Conservation (phyloP, 2,888 invertebrate species). For the Cerceris ruficornis region DNA sequence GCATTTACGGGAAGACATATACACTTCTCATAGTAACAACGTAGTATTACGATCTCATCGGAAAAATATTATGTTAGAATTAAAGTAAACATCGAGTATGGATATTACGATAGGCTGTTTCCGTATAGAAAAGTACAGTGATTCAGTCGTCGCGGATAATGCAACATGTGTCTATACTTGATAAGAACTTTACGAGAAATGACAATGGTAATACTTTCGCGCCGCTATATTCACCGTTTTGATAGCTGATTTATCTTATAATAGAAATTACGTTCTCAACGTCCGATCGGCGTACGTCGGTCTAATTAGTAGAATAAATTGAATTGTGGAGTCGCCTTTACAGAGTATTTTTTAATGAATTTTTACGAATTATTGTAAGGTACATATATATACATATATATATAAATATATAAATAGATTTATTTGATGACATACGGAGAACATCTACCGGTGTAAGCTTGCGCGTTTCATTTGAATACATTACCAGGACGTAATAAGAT, state of each 20-base stretch:
- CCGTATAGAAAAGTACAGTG: slow-evolving; percentile 17
- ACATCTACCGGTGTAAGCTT: too few relatives aligned
- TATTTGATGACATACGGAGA: too few relatives aligned
- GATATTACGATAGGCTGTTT: slow-evolving; percentile 64
- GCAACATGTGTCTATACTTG: slow-evolving; percentile 12
- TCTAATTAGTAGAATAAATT: slow-evolving; percentile 43
- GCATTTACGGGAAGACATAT: slow-evolving; percentile 32
- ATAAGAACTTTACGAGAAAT: neutral
- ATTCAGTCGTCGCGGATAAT: slow-evolving; percentile 24
- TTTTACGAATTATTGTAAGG: slow-evolving; percentile 38
- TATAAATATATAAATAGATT: too few relatives aligned
- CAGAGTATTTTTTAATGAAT: slow-evolving; percentile 52
- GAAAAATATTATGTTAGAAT: slow-evolving; percentile 66
- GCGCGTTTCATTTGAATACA: too few relatives aligned
- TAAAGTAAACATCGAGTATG: slow-evolving; percentile 61
- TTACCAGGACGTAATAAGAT: too few relatives aligned
- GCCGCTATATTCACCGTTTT: slow-evolving; percentile 40
- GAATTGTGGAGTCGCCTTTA: slow-evolving; percentile 28
- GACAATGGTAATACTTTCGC: slow-evolving; percentile 18
- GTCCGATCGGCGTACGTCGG: slow-evolving; percentile 38
- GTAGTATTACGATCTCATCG: slow-evolving; percentile 77
- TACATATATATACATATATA: slow-evolving; percentile 1
- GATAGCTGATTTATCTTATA: slow-evolving; percentile 35
- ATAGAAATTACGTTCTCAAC: slow-evolving; percentile 41
- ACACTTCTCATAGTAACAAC: slow-evolving; percentile 57